These are phyloP conservation scores for Luperina testacea DNA, from an alignment of 2,888 invertebrate genomes.

Conservation along the genomic window DNA sequence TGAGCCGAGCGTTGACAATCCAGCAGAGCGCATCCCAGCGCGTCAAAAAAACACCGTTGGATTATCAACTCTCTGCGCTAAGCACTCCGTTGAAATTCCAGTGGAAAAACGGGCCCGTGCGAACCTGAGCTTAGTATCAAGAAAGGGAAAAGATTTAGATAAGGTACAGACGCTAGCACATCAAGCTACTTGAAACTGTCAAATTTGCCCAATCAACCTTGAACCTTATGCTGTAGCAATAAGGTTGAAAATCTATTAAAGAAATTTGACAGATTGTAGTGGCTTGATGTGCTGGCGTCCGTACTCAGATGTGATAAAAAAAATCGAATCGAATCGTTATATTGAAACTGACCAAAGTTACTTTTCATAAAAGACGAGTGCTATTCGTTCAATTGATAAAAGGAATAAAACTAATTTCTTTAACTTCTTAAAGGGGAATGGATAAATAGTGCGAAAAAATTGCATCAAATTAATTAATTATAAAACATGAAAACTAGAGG, in stretches of 20 bases:
- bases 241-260: no score
- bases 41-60: neutral
- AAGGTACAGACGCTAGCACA: no score
- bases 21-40: neutral
- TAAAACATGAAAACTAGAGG: neutral
- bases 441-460: neutral
- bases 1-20: neutral
- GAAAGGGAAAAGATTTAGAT: neutral
- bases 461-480: conserved; percentile 11
- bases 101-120: no score
- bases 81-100: neutral
- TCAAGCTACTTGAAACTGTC: no score
- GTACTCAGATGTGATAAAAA: no score
- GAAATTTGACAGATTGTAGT: no score
- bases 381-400: neutral
- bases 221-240: no score
- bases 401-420: neutral
- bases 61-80: neutral
- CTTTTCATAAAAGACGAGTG: neutral
- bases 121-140: no score
- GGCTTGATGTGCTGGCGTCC: no score
- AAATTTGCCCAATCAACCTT: no score
- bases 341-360: neutral
- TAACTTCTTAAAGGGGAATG: neutral
- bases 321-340: no score